phyloP scores from a whole-genome alignment of 2,888 invertebrate species.

The Tetheella fluctuosa region DNA sequence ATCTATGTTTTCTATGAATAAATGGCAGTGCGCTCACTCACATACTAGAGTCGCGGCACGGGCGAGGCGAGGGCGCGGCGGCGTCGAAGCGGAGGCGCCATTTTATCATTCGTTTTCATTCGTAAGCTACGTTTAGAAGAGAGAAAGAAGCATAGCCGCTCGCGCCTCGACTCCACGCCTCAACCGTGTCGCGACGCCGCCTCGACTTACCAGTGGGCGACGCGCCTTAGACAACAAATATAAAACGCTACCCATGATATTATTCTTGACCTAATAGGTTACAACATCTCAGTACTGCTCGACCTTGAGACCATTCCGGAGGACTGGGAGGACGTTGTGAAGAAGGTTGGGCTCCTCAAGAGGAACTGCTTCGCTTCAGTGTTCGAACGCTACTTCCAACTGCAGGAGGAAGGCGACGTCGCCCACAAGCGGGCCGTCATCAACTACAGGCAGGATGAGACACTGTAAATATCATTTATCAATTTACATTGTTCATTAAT shows the following conservation, averaged over 20 bases:
- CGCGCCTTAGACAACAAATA: background rate
- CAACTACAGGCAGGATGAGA: constrained; percentile 99
- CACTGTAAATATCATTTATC: constrained; percentile 88
- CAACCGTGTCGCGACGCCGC: no score
- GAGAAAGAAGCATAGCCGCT: no score
- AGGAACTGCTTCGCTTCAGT: constrained; percentile 99
- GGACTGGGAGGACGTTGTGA: constrained; percentile 94
- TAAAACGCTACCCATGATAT: background rate
- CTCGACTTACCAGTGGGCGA: no score
- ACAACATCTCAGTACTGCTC: constrained; percentile 96
- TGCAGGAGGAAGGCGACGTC: constrained; percentile 96
- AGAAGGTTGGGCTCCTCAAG: constrained; percentile 96
- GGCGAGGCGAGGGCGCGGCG: no score
- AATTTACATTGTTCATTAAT: background rate
- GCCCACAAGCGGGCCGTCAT: constrained; percentile 98
- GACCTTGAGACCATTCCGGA: constrained; percentile 96
- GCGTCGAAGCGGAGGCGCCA: no score
- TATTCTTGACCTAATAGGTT: constrained; percentile 84
- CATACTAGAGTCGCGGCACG: no score
- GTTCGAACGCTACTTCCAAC: constrained; percentile 99
- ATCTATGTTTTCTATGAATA: no score
- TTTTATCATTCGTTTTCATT: no score
- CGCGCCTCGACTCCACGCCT: no score
- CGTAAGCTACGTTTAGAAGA: no score
- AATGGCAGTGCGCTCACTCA: no score